phyloP scores from a whole-genome alignment of 2,797 vertebrate species.

The Danio albolineatus region DNA sequence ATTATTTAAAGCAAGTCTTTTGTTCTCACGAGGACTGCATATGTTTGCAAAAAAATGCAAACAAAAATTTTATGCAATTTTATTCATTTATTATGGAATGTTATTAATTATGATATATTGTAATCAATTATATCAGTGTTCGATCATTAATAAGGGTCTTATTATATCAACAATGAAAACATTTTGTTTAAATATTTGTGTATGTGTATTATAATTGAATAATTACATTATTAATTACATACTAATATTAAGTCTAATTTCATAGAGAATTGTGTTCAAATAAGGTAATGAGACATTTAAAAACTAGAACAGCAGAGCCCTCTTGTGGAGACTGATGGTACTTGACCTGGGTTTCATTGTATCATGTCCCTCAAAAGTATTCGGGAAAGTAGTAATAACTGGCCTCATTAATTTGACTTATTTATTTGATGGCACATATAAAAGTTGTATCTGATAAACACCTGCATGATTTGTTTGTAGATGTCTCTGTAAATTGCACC shows the following conservation, averaged over 20 bases:
- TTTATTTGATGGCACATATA: background rate
- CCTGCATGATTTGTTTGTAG: background rate
- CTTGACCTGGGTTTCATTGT: background rate
- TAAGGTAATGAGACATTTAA: background rate
- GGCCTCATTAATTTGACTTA: too few relatives aligned
- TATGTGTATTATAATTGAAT: too few relatives aligned
- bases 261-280: background rate
- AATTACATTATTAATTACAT: too few relatives aligned
- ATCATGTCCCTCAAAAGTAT: background rate
- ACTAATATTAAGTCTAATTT: too few relatives aligned
- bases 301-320: background rate
- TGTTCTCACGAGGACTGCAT: background rate
- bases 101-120: too few relatives aligned
- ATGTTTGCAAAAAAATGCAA: background rate
- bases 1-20: background rate
- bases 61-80: too few relatives aligned
- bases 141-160: too few relatives aligned
- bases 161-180: too few relatives aligned
- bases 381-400: background rate
- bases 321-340: constrained; percentile 23
- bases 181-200: too few relatives aligned
- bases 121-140: too few relatives aligned
- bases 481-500: background rate
- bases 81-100: background rate
- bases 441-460: background rate